phyloP scores from a whole-genome alignment of 2,113 vertebrate genomes.

The Casuarius casuarius region DNA sequence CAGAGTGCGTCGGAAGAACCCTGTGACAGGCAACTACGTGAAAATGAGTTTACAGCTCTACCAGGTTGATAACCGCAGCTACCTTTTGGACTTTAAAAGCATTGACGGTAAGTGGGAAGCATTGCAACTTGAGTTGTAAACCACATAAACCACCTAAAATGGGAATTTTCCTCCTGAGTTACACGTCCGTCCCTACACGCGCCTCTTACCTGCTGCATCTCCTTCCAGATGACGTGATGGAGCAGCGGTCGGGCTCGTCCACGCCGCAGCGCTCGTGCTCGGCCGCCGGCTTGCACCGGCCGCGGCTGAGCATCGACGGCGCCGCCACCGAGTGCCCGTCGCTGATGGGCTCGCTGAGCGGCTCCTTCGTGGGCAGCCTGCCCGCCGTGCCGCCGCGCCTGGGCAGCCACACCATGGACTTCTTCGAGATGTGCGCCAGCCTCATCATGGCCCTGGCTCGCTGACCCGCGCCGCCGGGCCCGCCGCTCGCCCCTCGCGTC shows the following conservation, averaged over 20 bases:
- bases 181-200: no score
- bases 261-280: slow-evolving; percentile 95
- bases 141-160: fast-evolving
- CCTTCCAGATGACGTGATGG: slow-evolving; percentile 88
- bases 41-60: slow-evolving; percentile 99
- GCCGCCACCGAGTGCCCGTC: slow-evolving; percentile 76
- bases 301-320: slow-evolving; percentile 90
- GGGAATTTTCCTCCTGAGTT: not conserved
- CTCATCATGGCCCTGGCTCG: slow-evolving; percentile 95
- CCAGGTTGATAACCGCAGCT: slow-evolving; percentile 96
- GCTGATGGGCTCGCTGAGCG: slow-evolving; percentile 86
- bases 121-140: not conserved
- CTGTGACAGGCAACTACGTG: slow-evolving; percentile 93
- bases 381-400: slow-evolving; percentile 82
- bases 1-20: slow-evolving; percentile 93
- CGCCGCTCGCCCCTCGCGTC: no score
- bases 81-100: slow-evolving; percentile 98
- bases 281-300: slow-evolving; percentile 86
- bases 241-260: slow-evolving; percentile 92
- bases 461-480: slow-evolving; percentile 68
- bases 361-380: slow-evolving; percentile 84
- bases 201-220: not conserved
- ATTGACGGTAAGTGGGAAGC: slow-evolving; percentile 88
- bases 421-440: slow-evolving; percentile 99
- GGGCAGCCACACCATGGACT: slow-evolving; percentile 99